Evolutionary conservation across 2,113 vertebrate genomes (phyloP), one percentile per base, ranked within the genome.

Genomic region (Nannobrachium achirus): DNA sequence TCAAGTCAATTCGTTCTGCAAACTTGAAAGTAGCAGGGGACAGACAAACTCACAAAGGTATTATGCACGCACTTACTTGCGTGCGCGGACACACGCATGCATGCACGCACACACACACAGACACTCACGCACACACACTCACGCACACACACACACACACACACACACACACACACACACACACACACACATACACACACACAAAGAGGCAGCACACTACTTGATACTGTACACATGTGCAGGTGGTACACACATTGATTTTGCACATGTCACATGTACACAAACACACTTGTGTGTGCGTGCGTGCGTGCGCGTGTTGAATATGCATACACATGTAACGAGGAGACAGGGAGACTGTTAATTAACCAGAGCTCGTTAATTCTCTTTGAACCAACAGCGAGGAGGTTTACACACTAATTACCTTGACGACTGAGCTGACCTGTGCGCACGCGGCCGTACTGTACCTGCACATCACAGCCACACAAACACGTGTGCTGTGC

Each of bases 361-460:
- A 90, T 91, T 89, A 91, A 88, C 84, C 73, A 83, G 80, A 79
- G 83, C 86, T 89, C 73, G 86, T 89, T 90, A 89, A 91, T 90
- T 90, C 88, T 88, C 87, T 91, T 90, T 91, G 87, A 91, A 91
- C 84, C 79, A 80, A 89, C 87, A 87, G 87, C 72, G 58, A 80
- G 65, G 77, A 89, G 86, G 86, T 87, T 91, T 90, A 87, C 83
- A 87, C 87, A 85, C 87, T 90, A 90, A 89, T 91, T 91, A 91
- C 87, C 80, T 86, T 86, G 86, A 89, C 87, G 83, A 81, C 81
- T 79, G 81, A 81, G 81, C 84, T 86, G 82, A 88, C 87, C 84
- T 88, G 58, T 59, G 68, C 82, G 39, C 6, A 1, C 68, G 50
- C 66, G 14, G 66, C 11, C 68, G 8, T 65, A 72, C 13, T 33